phyloP scores from a whole-genome alignment of 2,888 invertebrate genomes.

The Catocala fraxini region DNA sequence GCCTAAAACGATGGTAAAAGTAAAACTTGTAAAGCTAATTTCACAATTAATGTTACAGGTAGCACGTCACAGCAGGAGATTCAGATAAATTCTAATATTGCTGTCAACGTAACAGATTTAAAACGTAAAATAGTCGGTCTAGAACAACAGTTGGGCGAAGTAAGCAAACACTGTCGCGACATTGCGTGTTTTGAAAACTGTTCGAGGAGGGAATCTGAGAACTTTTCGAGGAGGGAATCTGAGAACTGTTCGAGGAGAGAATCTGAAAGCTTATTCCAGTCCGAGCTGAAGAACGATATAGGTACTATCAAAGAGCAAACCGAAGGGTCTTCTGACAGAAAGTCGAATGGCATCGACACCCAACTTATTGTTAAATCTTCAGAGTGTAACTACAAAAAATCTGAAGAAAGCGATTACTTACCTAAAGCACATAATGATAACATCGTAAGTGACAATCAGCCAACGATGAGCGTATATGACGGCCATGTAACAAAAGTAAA shows the following conservation, averaged over 20 bases:
- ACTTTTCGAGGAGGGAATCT: no score
- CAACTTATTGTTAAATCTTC: slow-evolving; percentile 66
- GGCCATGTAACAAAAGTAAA: slow-evolving; percentile 39
- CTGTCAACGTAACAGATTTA: slow-evolving; percentile 72
- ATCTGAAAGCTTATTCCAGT: slow-evolving; percentile 40
- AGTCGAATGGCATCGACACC: slow-evolving; percentile 54
- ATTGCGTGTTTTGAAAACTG: slow-evolving; percentile 55
- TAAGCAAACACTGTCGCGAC: slow-evolving; percentile 67
- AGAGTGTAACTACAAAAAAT: slow-evolving; percentile 54
- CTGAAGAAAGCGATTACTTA: slow-evolving; percentile 54
- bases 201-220: slow-evolving; percentile 33
- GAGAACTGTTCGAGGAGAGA: slow-evolving; percentile 11
- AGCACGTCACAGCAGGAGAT: slow-evolving; percentile 71
- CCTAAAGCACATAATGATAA: slow-evolving; percentile 40
- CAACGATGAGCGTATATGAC: slow-evolving; percentile 31
- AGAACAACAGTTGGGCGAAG: slow-evolving; percentile 69
- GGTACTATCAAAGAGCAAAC: slow-evolving; percentile 39
- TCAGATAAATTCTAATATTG: slow-evolving; percentile 74
- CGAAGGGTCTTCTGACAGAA: slow-evolving; percentile 40
- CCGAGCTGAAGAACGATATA: slow-evolving; percentile 40
- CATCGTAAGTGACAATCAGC: slow-evolving; percentile 29
- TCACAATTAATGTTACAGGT: slow-evolving; percentile 59
- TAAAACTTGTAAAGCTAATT: background rate
- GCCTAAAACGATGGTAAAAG: background rate
- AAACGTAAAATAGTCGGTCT: slow-evolving; percentile 72